phyloP scores from a whole-genome alignment of 2,888 invertebrate species.

The Lasioglossum zephyrum region DNA sequence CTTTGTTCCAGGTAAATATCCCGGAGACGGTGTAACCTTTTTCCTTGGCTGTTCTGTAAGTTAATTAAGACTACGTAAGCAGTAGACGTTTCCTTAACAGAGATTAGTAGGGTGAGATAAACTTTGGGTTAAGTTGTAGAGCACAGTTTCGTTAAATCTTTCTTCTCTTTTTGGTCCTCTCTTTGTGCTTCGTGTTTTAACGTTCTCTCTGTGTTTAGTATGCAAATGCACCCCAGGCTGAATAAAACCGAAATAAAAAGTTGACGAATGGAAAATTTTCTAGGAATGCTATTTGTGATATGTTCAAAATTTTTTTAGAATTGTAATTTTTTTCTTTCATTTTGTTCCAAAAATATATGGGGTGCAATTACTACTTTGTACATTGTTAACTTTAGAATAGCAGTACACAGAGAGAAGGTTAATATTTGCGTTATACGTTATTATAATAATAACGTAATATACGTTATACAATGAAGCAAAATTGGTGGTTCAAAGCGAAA shows the following conservation, averaged over 20 bases:
- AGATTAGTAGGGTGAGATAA: slow-evolving; percentile 1
- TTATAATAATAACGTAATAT: too few relatives aligned
- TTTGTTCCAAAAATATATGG: too few relatives aligned
- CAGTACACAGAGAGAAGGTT: too few relatives aligned
- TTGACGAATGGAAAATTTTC: too few relatives aligned
- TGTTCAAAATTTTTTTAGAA: too few relatives aligned
- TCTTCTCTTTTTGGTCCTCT: not conserved
- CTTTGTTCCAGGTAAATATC: slow-evolving; percentile 78
- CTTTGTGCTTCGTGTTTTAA: not conserved
- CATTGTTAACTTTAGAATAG: too few relatives aligned
- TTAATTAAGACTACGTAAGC: slow-evolving; percentile 10
- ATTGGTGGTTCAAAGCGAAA: not conserved
- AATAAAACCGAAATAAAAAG: too few relatives aligned
- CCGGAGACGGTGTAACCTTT: not conserved
- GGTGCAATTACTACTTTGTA: too few relatives aligned
- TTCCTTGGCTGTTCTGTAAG: slow-evolving; percentile 34
- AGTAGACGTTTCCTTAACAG: slow-evolving; percentile 1
- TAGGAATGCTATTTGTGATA: too few relatives aligned
- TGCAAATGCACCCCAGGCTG: too few relatives aligned
- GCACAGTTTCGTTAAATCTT: not conserved
- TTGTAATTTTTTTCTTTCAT: too few relatives aligned
- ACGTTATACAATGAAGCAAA: not conserved
- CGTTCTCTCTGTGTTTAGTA: too few relatives aligned
- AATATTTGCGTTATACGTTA: not conserved
- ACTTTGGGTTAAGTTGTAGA: slow-evolving; percentile 1